phyloP scores from a whole-genome alignment of 1,140 invertebrate genomes.

The Homarus americanus region DNA sequence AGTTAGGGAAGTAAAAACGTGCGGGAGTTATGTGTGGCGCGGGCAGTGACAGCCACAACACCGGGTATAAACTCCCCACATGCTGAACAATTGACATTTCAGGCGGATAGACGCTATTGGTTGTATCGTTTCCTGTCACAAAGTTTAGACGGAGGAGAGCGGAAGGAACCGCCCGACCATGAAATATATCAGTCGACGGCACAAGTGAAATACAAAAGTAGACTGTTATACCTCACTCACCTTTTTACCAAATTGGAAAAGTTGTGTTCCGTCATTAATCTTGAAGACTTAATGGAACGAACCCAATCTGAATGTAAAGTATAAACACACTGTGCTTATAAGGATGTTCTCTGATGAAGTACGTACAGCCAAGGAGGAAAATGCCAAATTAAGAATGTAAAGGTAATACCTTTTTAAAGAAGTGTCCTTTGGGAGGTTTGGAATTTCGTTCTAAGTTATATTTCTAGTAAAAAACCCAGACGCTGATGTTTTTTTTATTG shows the following conservation, averaged over 20 bases:
- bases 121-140: slow-evolving; percentile 31
- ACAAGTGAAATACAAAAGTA: slow-evolving; percentile 11
- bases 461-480: neutral
- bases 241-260: slow-evolving; percentile 21
- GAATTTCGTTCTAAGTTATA: neutral
- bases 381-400: too few relatives aligned
- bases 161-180: neutral
- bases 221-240: slow-evolving; percentile 15
- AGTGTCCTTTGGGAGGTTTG: too few relatives aligned
- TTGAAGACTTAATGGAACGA: slow-evolving; percentile 9
- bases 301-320: neutral
- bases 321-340: neutral
- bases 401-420: too few relatives aligned
- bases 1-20: neutral
- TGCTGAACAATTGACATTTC: slow-evolving; percentile 11
- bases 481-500: neutral
- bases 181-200: neutral
- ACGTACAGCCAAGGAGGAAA: too few relatives aligned
- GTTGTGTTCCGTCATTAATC: slow-evolving; percentile 7
- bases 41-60: neutral
- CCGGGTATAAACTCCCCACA: neutral
- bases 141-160: slow-evolving; percentile 30
- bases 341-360: too few relatives aligned
- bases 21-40: neutral
- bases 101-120: slow-evolving; percentile 26